Percentiles rank a stretch among this genome's conserved stretches.
phyloP scores from a whole-genome alignment of 2,888 invertebrate species.

The Gastrophysa polygoni region DNA sequence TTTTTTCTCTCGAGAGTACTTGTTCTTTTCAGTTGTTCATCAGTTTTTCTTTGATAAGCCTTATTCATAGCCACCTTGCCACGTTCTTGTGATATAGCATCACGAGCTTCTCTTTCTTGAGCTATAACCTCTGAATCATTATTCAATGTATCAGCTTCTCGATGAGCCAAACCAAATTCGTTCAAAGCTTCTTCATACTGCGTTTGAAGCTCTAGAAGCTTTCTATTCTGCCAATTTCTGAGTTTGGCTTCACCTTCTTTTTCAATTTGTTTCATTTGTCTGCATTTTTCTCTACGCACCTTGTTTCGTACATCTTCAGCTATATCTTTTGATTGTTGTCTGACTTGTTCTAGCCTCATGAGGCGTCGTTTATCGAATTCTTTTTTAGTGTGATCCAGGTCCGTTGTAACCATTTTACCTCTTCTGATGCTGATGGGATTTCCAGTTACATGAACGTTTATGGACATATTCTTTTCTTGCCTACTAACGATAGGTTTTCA shows the following conservation, averaged over 20 bases:
- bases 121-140: conserved; percentile 48
- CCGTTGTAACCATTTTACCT: conserved; percentile 60
- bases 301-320: conserved; percentile 63
- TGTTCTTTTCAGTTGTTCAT: conserved; percentile 43
- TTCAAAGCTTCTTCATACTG: conserved; percentile 61
- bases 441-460: conserved; percentile 65
- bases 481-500: not conserved
- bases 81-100: conserved; percentile 52
- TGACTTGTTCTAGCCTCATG: conserved; percentile 68
- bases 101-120: conserved; percentile 31
- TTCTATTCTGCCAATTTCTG: conserved; percentile 61
- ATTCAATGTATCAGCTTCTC: conserved; percentile 55
- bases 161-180: conserved; percentile 62
- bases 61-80: conserved; percentile 55
- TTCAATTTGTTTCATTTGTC: conserved; percentile 60
- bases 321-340: conserved; percentile 67
- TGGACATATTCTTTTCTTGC: conserved; percentile 58
- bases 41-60: conserved; percentile 50
- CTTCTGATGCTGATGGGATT: conserved; percentile 61
- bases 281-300: conserved; percentile 61
- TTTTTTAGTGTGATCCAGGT: conserved; percentile 61
- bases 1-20: conserved; percentile 47
- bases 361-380: conserved; percentile 64
- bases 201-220: conserved; percentile 60
- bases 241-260: conserved; percentile 61